Conservation (phyloP, 2,888 invertebrate species). For the Dasypolia templi region DNA sequence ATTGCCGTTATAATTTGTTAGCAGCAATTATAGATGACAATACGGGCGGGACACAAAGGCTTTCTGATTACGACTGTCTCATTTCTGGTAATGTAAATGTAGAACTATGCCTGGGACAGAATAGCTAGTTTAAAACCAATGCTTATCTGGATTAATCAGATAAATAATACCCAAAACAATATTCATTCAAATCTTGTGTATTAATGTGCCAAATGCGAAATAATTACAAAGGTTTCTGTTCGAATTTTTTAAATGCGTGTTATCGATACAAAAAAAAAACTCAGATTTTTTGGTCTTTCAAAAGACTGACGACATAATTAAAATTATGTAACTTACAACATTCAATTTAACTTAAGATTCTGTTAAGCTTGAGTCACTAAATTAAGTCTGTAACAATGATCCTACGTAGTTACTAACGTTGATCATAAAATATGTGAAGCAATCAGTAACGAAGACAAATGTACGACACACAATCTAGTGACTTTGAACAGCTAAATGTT, state of each 20-base stretch:
- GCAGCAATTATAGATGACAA: slow-evolving; percentile 32
- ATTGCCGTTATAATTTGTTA: slow-evolving; percentile 38
- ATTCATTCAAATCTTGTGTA: no score
- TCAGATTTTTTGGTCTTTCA: no score
- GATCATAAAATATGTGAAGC: slow-evolving; percentile 29
- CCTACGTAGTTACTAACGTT: background rate
- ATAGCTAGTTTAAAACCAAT: background rate
- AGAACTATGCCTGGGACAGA: no score
- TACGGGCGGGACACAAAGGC: slow-evolving; percentile 32
- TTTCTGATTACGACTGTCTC: slow-evolving; percentile 12
- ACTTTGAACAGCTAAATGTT: slow-evolving; percentile 20
- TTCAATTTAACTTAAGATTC: background rate
- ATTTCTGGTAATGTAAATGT: slow-evolving; percentile 9
- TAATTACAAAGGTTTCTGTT: background rate
- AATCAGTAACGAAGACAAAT: slow-evolving; percentile 32
- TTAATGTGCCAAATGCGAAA: background rate
- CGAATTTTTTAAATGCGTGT: background rate
- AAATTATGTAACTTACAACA: background rate
- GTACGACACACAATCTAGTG: slow-evolving; percentile 6
- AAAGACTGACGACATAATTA: background rate
- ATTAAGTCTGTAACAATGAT: background rate
- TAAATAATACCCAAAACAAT: no score
- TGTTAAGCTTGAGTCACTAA: background rate
- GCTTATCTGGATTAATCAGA: background rate
- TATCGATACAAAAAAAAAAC: no score